Conservation (phyloP, 2,797 vertebrate species). For the Salmo trutta region DNA sequence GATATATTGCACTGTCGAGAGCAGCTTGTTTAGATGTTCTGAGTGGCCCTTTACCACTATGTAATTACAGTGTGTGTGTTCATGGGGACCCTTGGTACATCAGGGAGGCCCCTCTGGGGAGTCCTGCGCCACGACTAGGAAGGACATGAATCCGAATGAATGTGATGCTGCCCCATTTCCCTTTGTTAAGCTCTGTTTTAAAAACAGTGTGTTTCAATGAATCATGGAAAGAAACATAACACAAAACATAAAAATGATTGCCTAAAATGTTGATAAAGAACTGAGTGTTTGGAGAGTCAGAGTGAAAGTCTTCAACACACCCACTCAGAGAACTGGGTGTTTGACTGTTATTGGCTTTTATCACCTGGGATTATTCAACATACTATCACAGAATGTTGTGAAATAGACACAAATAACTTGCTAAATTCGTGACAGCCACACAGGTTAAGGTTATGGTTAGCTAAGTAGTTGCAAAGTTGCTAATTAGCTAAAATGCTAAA, state of each 20-base stretch:
- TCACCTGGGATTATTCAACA: conserved; percentile 15
- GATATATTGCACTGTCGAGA: conserved; percentile 14
- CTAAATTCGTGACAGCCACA: no score
- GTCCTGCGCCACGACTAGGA: no score
- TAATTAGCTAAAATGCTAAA: no score
- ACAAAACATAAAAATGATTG: neutral
- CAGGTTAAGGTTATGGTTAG: no score
- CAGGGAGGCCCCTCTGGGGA: no score
- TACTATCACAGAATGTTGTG: no score
- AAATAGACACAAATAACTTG: no score
- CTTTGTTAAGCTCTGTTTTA: no score
- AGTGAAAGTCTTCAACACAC: neutral
- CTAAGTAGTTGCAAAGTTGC: no score
- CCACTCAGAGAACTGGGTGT: neutral
- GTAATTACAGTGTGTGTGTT: conserved; percentile 9
- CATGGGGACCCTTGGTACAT: neutral
- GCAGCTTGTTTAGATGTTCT: conserved; percentile 25
- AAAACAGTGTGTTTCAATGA: neutral
- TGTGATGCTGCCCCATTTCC: neutral
- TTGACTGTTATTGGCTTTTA: conserved; percentile 14
- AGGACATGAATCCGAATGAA: neutral
- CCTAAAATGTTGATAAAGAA: neutral
- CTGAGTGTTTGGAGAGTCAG: neutral
- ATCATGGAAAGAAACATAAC: neutral
- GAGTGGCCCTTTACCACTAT: conserved; percentile 15